Evolutionary conservation across 2,888 invertebrate species (phyloP), one percentile per base, ranked within the genome.

Genomic region (Alloplasta piceator): DNA sequence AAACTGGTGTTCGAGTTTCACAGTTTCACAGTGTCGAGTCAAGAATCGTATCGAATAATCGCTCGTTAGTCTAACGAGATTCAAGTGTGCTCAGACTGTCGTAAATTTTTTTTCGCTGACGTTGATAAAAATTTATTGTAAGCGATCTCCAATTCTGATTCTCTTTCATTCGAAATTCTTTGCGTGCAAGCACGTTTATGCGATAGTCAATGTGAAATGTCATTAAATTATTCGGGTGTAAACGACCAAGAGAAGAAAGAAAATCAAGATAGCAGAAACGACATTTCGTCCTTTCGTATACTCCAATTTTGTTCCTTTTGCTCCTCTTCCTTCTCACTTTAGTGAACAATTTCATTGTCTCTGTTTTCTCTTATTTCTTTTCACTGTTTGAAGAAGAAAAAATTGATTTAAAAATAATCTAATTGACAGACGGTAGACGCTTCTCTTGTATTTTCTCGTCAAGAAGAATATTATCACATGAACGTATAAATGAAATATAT

Each of bases 51-150:
- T 12, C 63, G 78, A 83, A 83, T 83, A 80, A 81, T 83, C 81
- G 78, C 74, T 83, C 78, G 79, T 80, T 80, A 82, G 75, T 60
- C 61, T 63, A 78, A 73, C 73, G 81, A 83, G 81, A 52, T 26
- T 26, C 43, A 67, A 38, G 50, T 60, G 50, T 70, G 58, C 56
- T 43, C 48, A 61, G 72, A 68, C 61, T 52, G 52, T 7, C 12
- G 10, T 64, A 41, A 64, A 56, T 60, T 58, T 68, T 81, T 75
- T 83, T 81, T 70, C 73, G 73, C 70, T 76, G 76, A 83, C 70
- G 63, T 48, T 26, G 26, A 26, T 26, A 26, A 26, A 55, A 55
- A 43, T 64, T 46, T n/a, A 60, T 26, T 26, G 9, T 26, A 9
- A 12, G 16, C 38, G 50, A 36, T 43, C 39, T 38, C 56, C 66